Percentiles rank a stretch among this genome's conserved stretches.
Conservation (phyloP, 2,888 invertebrate genomes). For the Drosophila pseudotakahashii region DNA sequence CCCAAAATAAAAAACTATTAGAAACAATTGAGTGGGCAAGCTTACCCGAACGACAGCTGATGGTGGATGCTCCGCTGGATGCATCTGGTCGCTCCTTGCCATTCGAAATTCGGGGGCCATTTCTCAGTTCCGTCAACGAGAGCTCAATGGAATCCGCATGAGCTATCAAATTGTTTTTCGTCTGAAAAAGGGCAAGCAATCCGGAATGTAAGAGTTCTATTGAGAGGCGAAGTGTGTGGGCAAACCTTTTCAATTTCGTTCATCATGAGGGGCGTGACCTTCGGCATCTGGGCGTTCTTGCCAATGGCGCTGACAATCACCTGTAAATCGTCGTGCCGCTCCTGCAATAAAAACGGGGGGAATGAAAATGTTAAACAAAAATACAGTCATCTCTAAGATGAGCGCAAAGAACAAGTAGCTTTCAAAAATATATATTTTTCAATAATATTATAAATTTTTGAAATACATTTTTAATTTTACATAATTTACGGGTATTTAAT, state of each 20-base stretch:
- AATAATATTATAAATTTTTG: too few species aligned
- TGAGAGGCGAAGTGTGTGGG: conserved; percentile 19
- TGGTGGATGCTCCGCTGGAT: conserved; percentile 25
- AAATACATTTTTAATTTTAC: too few species aligned
- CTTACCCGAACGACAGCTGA: conserved; percentile 71
- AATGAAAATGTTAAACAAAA: conserved; percentile 1
- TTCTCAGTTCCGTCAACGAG: conserved; percentile 81
- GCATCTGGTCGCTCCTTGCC: conserved; percentile 50
- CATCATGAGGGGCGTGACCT: conserved; percentile 82
- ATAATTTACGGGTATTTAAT: too few species aligned
- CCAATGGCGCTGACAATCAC: conserved; percentile 82
- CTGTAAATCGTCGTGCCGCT: conserved; percentile 83
- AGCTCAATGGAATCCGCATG: conserved; percentile 83
- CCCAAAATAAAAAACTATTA: conserved; percentile 22
- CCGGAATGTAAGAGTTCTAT: conserved; percentile 6
- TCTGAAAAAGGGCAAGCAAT: conserved; percentile 60
- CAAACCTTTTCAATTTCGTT: conserved; percentile 82
- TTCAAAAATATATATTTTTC: too few species aligned
- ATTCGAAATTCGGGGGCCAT: conserved; percentile 57
- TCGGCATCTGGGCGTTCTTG: conserved; percentile 81
- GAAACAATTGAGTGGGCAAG: conserved; percentile 42
- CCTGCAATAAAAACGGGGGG: conserved; percentile 59
- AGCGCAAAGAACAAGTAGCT: too few species aligned
- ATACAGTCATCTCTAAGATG: neutral
- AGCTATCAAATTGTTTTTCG: conserved; percentile 82